Evolutionary conservation across 2,113 vertebrate genomes (phyloP).

Genomic region (Phalacrocorax pelagicus): DNA sequence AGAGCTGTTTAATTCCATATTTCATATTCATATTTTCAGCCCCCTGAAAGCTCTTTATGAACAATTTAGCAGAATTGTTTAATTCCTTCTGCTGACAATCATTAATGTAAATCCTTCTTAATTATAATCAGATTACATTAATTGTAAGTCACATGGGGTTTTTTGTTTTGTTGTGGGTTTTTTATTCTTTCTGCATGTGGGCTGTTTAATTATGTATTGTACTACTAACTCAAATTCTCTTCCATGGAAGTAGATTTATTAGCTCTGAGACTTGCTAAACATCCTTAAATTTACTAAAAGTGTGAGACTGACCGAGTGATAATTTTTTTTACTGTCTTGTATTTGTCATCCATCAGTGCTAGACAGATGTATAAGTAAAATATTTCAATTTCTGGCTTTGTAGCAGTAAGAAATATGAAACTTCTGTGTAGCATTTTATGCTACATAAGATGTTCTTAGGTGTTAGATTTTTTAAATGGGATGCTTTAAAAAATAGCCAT

Average conservation of each 20-base stretch:
- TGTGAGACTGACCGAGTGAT: not conserved
- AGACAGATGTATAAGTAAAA: not conserved
- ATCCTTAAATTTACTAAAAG: not conserved
- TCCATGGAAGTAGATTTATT: not conserved
- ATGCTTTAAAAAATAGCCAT: not conserved
- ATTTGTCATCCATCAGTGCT: not conserved
- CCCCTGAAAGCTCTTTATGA: not conserved
- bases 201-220: slow-evolving; percentile 31
- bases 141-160: not conserved
- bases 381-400: not conserved
- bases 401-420: not conserved
- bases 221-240: not conserved
- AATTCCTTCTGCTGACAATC: slow-evolving; percentile 48
- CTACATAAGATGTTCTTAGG: not conserved
- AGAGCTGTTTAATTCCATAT: slow-evolving; percentile 15
- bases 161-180: not conserved
- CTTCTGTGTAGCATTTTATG: not conserved
- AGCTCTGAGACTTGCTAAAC: not conserved
- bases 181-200: not conserved
- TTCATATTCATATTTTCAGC: slow-evolving; percentile 45
- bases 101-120: slow-evolving; percentile 23
- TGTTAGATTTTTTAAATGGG: not conserved
- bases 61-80: slow-evolving; percentile 23
- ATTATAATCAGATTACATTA: slow-evolving; percentile 26
- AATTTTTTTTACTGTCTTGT: not conserved